Evolutionary conservation across 2,797 vertebrate species (phyloP), one percentile per base, ranked within the genome.

Genomic region (Oceanodroma leucorhoa): DNA sequence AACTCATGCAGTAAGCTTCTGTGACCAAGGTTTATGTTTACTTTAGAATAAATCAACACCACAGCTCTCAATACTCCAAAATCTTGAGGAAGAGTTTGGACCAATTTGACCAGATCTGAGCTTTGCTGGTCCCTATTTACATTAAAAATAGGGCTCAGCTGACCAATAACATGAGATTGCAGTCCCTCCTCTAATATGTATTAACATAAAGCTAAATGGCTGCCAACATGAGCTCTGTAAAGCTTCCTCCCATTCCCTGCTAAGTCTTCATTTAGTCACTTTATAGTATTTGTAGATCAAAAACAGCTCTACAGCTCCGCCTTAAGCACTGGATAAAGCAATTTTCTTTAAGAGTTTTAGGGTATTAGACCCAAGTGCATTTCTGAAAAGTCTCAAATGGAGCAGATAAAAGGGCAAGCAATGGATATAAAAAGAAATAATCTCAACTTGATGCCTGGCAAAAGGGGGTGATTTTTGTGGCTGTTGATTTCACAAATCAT

Each of bases 401-500:
- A 84, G 12, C 93, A 92, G 81, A 93, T 86, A 89, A 95, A 87
- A 95, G 79, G 57, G 36, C 76, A 93, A 72, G 78, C 58, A 82
- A 30, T 36, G 24, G 66, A 83, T 72, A 87, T 61, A 91, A 89
- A 93, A 77, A 60, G 86, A 83, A 87, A 93, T 75, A 83, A 93
- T 92, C 76, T 87, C 95, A 94, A 82, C 85, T 91, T 95, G 65
- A 72, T 89, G 90, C 72, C 92, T 83, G 75, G 69, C 46, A 85
- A 92, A 91, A 79, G 34, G 57, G 43, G 41, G 20, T 15, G 50
- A 90, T 93, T 78, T 94, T 51, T 93, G 57, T 84, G 82, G 90
- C 70, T 91, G 88, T 88, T 95, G 95, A 87, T 94, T 97, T 97
- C 96, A 95, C 96, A 97, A 96, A 95, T 95, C 97, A 93, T 97